phyloP scores from a whole-genome alignment of 2,888 invertebrate species.

The Tipula confusa region DNA sequence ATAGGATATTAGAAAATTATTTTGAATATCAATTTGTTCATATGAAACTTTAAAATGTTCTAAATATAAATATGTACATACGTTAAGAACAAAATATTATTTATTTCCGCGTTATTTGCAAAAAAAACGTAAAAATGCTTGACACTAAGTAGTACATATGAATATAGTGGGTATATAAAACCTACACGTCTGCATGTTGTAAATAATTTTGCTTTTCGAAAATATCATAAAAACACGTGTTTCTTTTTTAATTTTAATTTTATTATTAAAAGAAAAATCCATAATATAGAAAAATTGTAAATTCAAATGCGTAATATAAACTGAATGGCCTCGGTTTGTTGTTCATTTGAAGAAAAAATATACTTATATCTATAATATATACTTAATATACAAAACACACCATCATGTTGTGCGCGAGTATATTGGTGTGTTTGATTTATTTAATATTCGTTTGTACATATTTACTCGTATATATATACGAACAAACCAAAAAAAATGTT shows the following conservation, averaged over 20 bases:
- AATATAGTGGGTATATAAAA: not conserved
- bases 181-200: constrained; percentile 25
- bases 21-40: not conserved
- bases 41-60: not conserved
- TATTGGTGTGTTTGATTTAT: not conserved
- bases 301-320: constrained; percentile 5
- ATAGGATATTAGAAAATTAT: not conserved
- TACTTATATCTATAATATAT: not conserved
- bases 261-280: not conserved
- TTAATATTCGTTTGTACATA: not conserved
- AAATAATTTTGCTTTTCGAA: not conserved
- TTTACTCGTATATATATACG: not conserved
- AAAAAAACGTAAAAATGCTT: not conserved
- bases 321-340: constrained; percentile 3
- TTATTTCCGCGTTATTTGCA: not conserved
- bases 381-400: not conserved
- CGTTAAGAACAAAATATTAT: not conserved
- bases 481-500: not conserved
- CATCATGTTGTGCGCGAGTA: not conserved
- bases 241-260: not conserved
- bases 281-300: not conserved
- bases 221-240: not conserved
- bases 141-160: not conserved
- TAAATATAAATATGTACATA: not conserved
- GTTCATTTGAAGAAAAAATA: not conserved